Base-by-base conservation (phyloP, 2,113 vertebrate species). In the Thunnus thynnus region DNA sequence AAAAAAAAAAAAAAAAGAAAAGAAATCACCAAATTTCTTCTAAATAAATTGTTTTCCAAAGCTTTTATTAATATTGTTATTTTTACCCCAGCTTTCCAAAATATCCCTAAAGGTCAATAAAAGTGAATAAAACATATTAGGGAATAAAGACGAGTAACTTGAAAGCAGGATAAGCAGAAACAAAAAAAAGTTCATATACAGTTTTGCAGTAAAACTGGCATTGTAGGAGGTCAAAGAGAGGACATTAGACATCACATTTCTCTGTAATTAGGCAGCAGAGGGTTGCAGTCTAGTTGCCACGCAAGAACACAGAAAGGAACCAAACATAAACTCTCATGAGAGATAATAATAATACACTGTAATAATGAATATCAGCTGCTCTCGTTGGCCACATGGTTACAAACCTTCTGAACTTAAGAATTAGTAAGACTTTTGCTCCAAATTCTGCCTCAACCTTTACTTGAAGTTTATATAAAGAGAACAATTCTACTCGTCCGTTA, bases 231-330 rank as follows among this genome's bases (percentile, higher is more conserved):
- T 83, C 83, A 87, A 13, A 82, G 70, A 80, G 63, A 85, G 86
- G 87, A 87, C 89, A 67, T 14, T 61, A 18, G 11, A 74, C 76
- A 65, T 78, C 68, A 82, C 76, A 67, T 73, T 63, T 76, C 76
- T 73, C 85, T 82, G 73, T 76, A 87, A 87, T 89, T 86, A 80
- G 82, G 88, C 36, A 56, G 77, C 66, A 52, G 58, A 46, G 62
- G 60, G 60, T 65, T 18, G 70, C 69, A 79, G 76, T 72, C 56
- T 41, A 22, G 61, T 74, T 69, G 62, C 27, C 1, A 3, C 2
- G 52, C 50, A 3, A 83, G 80, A 83, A 54, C 65, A 41, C 71
- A 84, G 68, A 62, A 57, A 27, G 41, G 5, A 78, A 68, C 52
- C 9, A 48, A 85, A 41, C 71, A 68, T 17, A 56, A 67, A 20